Evolutionary conservation across 2,797 vertebrate species (phyloP), one percentile per base, ranked within the genome.

Genomic region (Naso thynnoides): DNA sequence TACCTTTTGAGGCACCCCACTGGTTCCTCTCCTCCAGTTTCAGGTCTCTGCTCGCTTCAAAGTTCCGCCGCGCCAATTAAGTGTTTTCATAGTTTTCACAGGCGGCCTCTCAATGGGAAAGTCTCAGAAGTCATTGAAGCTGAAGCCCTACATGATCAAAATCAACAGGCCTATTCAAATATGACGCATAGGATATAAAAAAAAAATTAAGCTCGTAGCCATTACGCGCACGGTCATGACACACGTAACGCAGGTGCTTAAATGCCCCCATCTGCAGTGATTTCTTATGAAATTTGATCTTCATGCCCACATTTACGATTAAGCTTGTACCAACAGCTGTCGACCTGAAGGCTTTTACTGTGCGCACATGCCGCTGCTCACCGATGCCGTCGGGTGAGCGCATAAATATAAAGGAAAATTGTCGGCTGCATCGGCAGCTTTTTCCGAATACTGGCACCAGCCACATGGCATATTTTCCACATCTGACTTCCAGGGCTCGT

Each of bases 401-500:
- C 75, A 63, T 60, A 47, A 69, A 83, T 54, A 85, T 79, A 80
- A 85, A 76, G 78, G 77, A 52, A 50, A 67, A 53, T 27, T 75
- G 78, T 76, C 48, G 74, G 56, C 45, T 38, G 79, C 67, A 67
- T 57, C 18, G 54, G 55, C 68, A 66, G 42, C 85, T 78, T 66
- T 87, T 57, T 79, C n/a, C 79, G 49, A 82, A 81, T 89, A 76
- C 63, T 86, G 87, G 79, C 83, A 86, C 52, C 60, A 42, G 58
- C 86, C 78, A 86, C 86, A 84, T 73, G 73, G 74, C 83, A 91
- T 90, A 89, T 87, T 91, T 94, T 91, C 92, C 89, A 86, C 75
- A 67, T 86, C 41, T 79, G 78, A 77, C 79, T 76, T 80, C 77
- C 62, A 86, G 72, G 33, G 79, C 45, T 70, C 48, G 59, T 82